Conservation (phyloP, 2,888 invertebrate genomes). For the Plusia festucae region DNA sequence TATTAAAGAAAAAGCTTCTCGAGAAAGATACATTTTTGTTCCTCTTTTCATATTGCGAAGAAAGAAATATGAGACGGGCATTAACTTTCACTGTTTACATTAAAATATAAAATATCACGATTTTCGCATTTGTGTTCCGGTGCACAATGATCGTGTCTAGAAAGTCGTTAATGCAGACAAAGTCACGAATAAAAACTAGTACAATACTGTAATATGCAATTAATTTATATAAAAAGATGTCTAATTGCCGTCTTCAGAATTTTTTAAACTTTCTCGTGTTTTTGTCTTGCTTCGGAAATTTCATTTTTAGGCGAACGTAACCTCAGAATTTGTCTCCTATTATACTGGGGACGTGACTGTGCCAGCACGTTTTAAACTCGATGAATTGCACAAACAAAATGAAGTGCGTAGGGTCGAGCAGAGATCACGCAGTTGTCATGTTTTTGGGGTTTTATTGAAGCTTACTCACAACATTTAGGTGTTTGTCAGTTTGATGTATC, state of each 20-base stretch:
- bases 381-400: conserved; percentile 68
- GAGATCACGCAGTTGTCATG: conserved; percentile 70
- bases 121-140: conserved; percentile 53
- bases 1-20: background rate
- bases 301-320: conserved; percentile 34
- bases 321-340: conserved; percentile 22
- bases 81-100: conserved; percentile 59
- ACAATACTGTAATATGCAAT: conserved; percentile 56
- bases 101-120: conserved; percentile 63
- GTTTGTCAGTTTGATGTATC: conserved; percentile 71
- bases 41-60: conserved; percentile 25
- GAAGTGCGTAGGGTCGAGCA: conserved; percentile 73
- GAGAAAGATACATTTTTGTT: conserved; percentile 16
- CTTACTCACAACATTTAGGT: conserved; percentile 57
- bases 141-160: conserved; percentile 59
- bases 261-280: conserved; percentile 51
- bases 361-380: conserved; percentile 53
- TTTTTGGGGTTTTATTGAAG: conserved; percentile 64
- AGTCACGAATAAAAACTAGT: conserved; percentile 61
- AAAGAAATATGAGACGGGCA: conserved; percentile 56
- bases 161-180: conserved; percentile 55
- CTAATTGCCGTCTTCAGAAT: conserved; percentile 47
- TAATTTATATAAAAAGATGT: conserved; percentile 52
- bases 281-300: conserved; percentile 43
- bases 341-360: conserved; percentile 39